These are phyloP conservation scores for Polydrusus tereticollis DNA, from an alignment of 2,888 invertebrate genomes.

Conservation along the genomic window DNA sequence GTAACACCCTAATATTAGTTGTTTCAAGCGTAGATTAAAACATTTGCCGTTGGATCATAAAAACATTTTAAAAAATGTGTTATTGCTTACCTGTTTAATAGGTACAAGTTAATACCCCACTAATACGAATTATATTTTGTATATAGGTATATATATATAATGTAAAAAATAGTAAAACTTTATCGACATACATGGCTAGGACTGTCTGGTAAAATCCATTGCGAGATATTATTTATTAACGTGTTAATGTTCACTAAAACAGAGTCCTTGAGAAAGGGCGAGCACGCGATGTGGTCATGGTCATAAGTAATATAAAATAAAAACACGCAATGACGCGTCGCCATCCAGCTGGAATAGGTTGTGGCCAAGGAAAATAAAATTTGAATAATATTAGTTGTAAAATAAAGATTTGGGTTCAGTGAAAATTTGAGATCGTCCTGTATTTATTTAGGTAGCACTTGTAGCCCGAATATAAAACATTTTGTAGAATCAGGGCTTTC, in stretches of 20 bases:
- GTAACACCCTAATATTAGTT: too few species aligned
- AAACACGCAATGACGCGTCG: slow-evolving; percentile 38
- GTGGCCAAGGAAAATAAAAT: not conserved
- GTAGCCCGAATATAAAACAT: too few species aligned
- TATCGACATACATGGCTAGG: not conserved
- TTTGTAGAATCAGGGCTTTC: too few species aligned
- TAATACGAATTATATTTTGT: too few species aligned
- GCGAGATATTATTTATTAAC: slow-evolving; percentile 32
- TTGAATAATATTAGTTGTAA: not conserved
- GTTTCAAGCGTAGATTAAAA: too few species aligned
- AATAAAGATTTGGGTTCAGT: not conserved
- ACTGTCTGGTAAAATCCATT: slow-evolving; percentile 1
- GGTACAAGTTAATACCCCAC: too few species aligned
- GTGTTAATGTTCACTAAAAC: slow-evolving; percentile 28
- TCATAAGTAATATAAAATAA: slow-evolving; percentile 40
- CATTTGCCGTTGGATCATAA: too few species aligned
- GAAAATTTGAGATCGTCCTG: not conserved
- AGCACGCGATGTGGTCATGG: slow-evolving; percentile 41
- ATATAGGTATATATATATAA: not conserved
- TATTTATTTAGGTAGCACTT: too few species aligned
- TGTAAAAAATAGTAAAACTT: not conserved
- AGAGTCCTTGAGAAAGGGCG: slow-evolving; percentile 27
- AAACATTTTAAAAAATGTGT: too few species aligned
- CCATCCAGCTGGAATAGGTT: not conserved
- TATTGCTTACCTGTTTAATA: too few species aligned